These are phyloP conservation scores for Temnothorax curvispinosus DNA, from an alignment of 1,140 invertebrate species.

Conservation along the genomic window DNA sequence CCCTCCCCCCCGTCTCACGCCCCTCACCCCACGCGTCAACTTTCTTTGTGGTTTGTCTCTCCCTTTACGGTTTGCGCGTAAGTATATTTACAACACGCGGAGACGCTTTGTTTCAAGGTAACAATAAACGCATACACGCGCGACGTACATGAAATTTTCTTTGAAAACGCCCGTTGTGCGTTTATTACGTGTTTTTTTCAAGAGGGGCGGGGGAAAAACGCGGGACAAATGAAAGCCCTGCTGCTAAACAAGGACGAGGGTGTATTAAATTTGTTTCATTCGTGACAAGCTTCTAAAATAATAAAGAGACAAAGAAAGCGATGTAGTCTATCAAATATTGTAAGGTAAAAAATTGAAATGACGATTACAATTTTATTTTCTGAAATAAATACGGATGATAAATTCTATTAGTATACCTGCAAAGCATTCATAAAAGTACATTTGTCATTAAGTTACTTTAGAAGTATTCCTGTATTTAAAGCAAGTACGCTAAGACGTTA, in stretches of 20 bases:
- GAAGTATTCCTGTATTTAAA: too few species aligned
- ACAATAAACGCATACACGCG: constrained; percentile 23
- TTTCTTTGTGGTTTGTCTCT: constrained; percentile 1
- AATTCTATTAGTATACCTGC: background rate
- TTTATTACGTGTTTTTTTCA: constrained; percentile 28
- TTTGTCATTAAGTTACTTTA: background rate
- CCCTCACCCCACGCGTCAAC: background rate
- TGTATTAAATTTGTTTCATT: background rate
- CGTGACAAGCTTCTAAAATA: background rate
- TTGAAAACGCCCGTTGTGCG: constrained; percentile 12
- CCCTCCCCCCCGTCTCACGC: background rate
- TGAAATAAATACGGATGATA: background rate
- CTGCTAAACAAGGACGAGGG: background rate
- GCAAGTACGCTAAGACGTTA: too few species aligned
- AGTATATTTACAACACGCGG: constrained; percentile 34
- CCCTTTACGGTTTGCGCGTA: background rate
- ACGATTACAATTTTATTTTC: background rate
- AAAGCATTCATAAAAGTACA: background rate
- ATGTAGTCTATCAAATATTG: background rate
- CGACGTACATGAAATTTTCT: constrained; percentile 14
- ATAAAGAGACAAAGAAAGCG: background rate
- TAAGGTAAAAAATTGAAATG: constrained; percentile 1
- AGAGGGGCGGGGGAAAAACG: background rate
- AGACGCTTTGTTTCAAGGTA: constrained; percentile 47
- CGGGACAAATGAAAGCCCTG: background rate